phyloP scores from a whole-genome alignment of 2,797 vertebrate genomes.

The Pyrocephalus nanus region DNA sequence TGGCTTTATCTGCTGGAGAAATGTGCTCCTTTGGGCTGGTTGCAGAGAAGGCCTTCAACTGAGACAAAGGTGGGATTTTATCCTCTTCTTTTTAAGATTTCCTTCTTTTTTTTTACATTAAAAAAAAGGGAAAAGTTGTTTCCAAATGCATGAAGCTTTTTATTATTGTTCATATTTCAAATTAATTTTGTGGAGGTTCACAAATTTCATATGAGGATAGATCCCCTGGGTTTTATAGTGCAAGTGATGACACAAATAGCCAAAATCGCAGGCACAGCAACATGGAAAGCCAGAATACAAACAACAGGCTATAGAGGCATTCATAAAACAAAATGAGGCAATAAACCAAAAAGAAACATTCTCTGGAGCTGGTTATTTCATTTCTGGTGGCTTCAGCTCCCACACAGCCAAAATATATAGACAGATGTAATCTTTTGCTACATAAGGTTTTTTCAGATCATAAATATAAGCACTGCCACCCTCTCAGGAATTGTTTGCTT shows the following conservation, averaged over 20 bases:
- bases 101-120: background rate
- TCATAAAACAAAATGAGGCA: constrained; percentile 50
- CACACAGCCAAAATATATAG: background rate
- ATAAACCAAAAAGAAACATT: constrained; percentile 17
- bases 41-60: background rate
- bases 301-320: background rate
- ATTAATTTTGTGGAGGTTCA: background rate
- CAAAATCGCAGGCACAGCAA: background rate
- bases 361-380: background rate
- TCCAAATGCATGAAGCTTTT: background rate
- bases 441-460: constrained; percentile 5
- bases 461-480: background rate
- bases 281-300: constrained; percentile 15
- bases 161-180: background rate
- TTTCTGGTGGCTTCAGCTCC: constrained; percentile 16
- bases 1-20: background rate
- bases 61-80: background rate
- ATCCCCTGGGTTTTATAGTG: background rate
- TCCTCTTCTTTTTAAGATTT: background rate
- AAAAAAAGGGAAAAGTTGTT: background rate
- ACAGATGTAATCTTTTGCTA: constrained; percentile 3
- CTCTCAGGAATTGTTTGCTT: background rate
- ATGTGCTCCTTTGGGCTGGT: background rate
- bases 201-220: background rate
- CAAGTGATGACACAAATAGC: background rate